Percentiles rank a stretch among this genome's conserved stretches.
phyloP scores from a whole-genome alignment of 2,888 invertebrate species.

The Auanema freiburgensis region DNA sequence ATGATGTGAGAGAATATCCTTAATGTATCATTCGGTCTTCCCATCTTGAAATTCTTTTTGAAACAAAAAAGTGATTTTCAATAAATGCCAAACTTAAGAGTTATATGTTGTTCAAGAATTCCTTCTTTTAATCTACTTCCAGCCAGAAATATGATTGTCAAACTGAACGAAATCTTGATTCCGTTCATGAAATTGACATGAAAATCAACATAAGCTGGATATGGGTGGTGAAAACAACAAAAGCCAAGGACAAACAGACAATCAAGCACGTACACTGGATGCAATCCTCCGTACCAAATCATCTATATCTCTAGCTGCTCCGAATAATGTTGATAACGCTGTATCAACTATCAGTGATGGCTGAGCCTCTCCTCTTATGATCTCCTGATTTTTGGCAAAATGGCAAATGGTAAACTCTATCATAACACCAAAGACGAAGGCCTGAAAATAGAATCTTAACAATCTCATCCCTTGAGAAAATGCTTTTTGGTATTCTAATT shows the following conservation, averaged over 20 bases:
- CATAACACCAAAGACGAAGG: conserved; percentile 63
- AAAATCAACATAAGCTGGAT: background rate
- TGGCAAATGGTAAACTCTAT: conserved; percentile 63
- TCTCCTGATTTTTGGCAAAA: conserved; percentile 54
- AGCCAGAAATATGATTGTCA: background rate
- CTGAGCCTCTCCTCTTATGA: conserved; percentile 37
- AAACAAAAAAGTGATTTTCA: too few species aligned
- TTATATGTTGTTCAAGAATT: background rate
- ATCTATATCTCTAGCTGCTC: conserved; percentile 50
- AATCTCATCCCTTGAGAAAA: too few species aligned
- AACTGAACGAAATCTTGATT: background rate
- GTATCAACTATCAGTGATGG: conserved; percentile 58
- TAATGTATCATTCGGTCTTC: too few species aligned
- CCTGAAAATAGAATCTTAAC: conserved; percentile 27
- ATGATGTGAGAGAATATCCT: too few species aligned
- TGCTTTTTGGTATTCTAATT: too few species aligned
- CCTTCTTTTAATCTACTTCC: background rate
- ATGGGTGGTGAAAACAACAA: conserved; percentile 1
- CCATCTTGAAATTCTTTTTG: too few species aligned
- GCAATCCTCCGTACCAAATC: conserved; percentile 49
- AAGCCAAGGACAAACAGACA: conserved; percentile 25
- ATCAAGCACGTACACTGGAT: conserved; percentile 28
- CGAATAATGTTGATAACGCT: conserved; percentile 60
- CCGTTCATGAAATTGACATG: background rate
- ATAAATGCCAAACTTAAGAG: too few species aligned